Evolutionary conservation across 2,113 vertebrate genomes (phyloP).

Genomic region (Hymenochirus boettgeri): DNA sequence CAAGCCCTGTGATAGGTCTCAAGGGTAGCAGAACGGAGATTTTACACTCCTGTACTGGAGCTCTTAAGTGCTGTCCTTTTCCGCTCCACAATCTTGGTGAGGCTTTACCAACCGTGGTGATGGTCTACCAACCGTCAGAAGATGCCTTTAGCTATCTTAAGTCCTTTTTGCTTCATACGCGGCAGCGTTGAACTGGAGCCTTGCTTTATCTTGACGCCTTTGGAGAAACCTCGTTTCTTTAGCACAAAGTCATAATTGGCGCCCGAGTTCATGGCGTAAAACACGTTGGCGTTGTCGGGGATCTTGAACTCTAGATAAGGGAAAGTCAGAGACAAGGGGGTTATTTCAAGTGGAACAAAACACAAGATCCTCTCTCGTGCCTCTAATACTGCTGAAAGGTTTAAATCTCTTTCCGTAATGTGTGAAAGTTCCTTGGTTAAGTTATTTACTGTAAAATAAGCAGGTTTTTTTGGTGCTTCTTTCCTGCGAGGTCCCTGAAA

Average conservation of each 20-base stretch:
- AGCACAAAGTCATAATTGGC: slow-evolving; percentile 97
- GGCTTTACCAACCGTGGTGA: slow-evolving; percentile 32
- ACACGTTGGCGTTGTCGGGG: slow-evolving; percentile 94
- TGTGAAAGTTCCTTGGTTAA: too few relatives aligned
- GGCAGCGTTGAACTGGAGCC: slow-evolving; percentile 93
- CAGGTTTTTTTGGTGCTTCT: too few relatives aligned
- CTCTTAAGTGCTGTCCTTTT: slow-evolving; percentile 13
- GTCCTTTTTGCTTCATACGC: slow-evolving; percentile 94
- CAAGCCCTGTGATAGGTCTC: neutral
- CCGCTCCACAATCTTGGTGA: slow-evolving; percentile 33
- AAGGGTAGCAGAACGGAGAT: neutral
- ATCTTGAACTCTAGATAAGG: slow-evolving; percentile 81
- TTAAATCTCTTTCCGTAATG: too few relatives aligned
- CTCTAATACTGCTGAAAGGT: too few relatives aligned
- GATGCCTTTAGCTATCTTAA: slow-evolving; percentile 95
- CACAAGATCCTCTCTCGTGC: too few relatives aligned
- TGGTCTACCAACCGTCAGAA: slow-evolving; percentile 68
- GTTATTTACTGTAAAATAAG: too few relatives aligned
- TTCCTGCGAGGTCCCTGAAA: too few relatives aligned
- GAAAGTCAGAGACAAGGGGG: neutral
- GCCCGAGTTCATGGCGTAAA: slow-evolving; percentile 96
- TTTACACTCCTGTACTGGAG: slow-evolving; percentile 22
- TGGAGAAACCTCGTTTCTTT: slow-evolving; percentile 78
- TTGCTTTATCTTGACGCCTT: slow-evolving; percentile 76
- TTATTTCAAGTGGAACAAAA: neutral